Evolutionary conservation across 1,140 invertebrate species (phyloP).

Genomic region (Drosophila equinoxialis): DNA sequence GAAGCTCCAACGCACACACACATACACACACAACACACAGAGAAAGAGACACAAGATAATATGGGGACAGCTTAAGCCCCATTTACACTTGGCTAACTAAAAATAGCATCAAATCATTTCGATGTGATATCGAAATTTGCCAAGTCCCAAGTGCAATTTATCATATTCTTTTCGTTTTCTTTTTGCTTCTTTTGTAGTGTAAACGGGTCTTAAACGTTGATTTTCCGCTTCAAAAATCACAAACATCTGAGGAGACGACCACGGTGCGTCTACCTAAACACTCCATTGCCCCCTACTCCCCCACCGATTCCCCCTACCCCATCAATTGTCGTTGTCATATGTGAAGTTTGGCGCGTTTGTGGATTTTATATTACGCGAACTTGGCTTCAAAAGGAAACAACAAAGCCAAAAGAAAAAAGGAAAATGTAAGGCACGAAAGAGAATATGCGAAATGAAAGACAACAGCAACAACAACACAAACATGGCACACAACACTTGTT

Average conservation of each 20-base stretch:
- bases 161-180: background rate
- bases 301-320: conserved; percentile 4
- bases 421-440: background rate
- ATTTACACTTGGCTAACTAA: conserved; percentile 20
- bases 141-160: background rate
- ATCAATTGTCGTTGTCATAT: conserved; percentile 70
- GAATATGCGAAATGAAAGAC: conserved; percentile 48
- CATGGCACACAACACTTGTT: conserved; percentile 77
- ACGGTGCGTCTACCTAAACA: conserved; percentile 18
- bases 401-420: conserved; percentile 10
- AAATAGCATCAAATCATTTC: background rate
- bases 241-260: conserved; percentile 42
- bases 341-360: conserved; percentile 75
- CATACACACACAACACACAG: conserved; percentile 29
- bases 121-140: background rate
- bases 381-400: conserved; percentile 71
- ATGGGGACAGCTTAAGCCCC: conserved; percentile 14
- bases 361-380: conserved; percentile 75
- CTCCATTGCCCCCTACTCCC: background rate
- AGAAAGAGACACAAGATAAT: conserved; percentile 16
- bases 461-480: conserved; percentile 59
- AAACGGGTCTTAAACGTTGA: conserved; percentile 51
- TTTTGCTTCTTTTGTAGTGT: background rate
- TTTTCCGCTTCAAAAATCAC: conserved; percentile 59
- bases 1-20: conserved; percentile 58